Conservation (phyloP, 2,113 vertebrate genomes). For the Odobenus rosmarus region DNA sequence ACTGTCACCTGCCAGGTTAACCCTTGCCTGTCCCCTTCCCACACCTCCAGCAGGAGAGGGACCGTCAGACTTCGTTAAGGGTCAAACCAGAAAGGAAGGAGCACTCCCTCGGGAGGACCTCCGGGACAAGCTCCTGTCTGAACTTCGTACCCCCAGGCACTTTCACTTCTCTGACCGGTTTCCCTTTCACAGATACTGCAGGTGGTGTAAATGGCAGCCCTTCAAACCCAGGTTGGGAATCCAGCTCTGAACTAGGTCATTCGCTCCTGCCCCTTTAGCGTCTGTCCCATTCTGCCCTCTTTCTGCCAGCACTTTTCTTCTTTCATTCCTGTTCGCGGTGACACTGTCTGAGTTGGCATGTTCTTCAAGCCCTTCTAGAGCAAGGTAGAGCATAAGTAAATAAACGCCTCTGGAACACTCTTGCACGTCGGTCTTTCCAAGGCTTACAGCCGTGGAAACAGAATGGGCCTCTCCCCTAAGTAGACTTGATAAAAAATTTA, state of each 20-base stretch:
- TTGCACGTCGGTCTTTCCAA: neutral
- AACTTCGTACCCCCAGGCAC: neutral
- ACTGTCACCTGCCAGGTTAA: too few relatives aligned
- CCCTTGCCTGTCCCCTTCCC: neutral
- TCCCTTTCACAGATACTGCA: neutral
- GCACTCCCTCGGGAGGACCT: neutral
- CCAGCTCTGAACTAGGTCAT: neutral
- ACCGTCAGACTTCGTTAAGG: neutral
- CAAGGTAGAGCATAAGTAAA: neutral
- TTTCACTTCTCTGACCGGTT: accelerated
- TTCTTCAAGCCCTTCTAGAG: neutral
- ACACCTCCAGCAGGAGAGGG: neutral
- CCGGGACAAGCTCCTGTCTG: neutral
- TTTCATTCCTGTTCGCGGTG: neutral
- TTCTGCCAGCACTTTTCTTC: neutral
- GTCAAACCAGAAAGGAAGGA: neutral
- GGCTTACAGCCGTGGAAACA: neutral
- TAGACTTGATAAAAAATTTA: neutral
- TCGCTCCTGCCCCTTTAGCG: neutral
- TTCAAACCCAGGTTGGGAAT: neutral
- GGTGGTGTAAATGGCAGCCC: accelerated
- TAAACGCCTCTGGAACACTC: neutral
- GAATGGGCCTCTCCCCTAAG: neutral
- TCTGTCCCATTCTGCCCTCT: neutral
- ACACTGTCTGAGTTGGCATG: neutral